Evolutionary conservation across 2,113 vertebrate species (phyloP), one percentile per base, ranked within the genome.

Genomic region (Chaetodon trifascialis): DNA sequence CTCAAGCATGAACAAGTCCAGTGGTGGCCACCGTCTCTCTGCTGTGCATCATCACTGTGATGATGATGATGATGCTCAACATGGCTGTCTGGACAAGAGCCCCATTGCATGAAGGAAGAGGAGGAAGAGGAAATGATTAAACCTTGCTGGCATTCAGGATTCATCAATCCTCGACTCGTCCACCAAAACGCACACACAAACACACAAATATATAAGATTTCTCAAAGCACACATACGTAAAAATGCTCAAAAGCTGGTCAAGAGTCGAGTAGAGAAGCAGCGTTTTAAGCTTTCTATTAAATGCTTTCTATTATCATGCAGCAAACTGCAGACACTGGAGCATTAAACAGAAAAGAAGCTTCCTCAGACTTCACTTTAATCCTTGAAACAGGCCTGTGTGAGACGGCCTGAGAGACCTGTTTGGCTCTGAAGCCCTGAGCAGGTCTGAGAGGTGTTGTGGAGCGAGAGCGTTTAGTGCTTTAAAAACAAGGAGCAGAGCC

Each of bases 321-420:
- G 17, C 15, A n/a, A 52, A 14, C 21, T 54, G 21, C 52, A 54
- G 0, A 54, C 9, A 54, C 52, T n/a, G 52, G 9, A 54, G 52
- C 52, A 54, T 54, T 54, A 54, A 54, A 54, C 10, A 3, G n/a
- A 11, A n/a, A 54, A 54, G 52, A 54, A 54, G 21, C 52, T 54
- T 83, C 67, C 14, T 19, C 65, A 58, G 36, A 54, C 21, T 73
- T 62, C 38, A 30, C n/a, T 68, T 40, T 55, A 69, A 79, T 70
- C 79, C 64, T 65, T 44, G 7, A 51, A 70, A 54, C n/a, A 70
- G 60, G 14, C 54, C 55, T 51, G 79, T 52, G 55, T 58, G 69
- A 38, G 23, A 74, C 2, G 79, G 71, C 80, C 75, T 71, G 59
- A 65, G 70, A 79, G 64, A 75, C 56, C 46, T 34, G 62, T 40